A percentile compares a stretch with the other conserved stretches of the same genome.
phyloP scores from a whole-genome alignment of 1,140 invertebrate genomes.

The Acromyrmex charruanus region DNA sequence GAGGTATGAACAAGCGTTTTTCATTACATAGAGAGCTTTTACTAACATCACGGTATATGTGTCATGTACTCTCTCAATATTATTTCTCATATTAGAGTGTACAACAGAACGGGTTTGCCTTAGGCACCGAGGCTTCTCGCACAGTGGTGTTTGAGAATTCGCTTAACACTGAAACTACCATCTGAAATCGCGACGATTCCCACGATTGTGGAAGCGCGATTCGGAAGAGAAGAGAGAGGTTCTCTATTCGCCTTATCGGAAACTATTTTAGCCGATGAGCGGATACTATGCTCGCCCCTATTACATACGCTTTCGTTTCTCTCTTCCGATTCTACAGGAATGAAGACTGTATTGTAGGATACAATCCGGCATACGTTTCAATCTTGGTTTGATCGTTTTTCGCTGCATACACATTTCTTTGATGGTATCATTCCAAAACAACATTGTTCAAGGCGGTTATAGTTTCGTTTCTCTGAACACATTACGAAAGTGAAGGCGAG shows the following conservation, averaged over 20 bases:
- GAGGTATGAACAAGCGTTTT: neutral
- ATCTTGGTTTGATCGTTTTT: conserved; percentile 61
- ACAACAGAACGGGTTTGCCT: conserved; percentile 38
- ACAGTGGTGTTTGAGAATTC: conserved; percentile 33
- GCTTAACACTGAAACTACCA: conserved; percentile 38
- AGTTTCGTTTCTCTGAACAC: conserved; percentile 10
- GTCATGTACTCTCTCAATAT: conserved; percentile 49
- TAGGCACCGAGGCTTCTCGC: conserved; percentile 13
- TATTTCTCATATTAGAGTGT: conserved; percentile 58
- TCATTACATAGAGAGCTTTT: conserved; percentile 2
- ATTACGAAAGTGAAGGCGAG: conserved; percentile 49
- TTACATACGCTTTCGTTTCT: conserved; percentile 64
- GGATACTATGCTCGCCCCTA: conserved; percentile 43
- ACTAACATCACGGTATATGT: conserved; percentile 14
- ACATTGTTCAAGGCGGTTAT: neutral
- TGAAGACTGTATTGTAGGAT: conserved; percentile 16
- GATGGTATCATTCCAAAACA: conserved; percentile 53
- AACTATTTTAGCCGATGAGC: conserved; percentile 59
- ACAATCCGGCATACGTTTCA: conserved; percentile 47
- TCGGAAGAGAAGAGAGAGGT: conserved; percentile 55
- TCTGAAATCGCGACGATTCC: conserved; percentile 68
- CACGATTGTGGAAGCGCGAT: conserved; percentile 13
- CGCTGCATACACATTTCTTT: neutral
- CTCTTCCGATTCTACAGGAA: conserved; percentile 52
- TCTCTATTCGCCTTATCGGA: conserved; percentile 68